Conservation (phyloP, 2,113 vertebrate species). For the Egretta garzetta region DNA sequence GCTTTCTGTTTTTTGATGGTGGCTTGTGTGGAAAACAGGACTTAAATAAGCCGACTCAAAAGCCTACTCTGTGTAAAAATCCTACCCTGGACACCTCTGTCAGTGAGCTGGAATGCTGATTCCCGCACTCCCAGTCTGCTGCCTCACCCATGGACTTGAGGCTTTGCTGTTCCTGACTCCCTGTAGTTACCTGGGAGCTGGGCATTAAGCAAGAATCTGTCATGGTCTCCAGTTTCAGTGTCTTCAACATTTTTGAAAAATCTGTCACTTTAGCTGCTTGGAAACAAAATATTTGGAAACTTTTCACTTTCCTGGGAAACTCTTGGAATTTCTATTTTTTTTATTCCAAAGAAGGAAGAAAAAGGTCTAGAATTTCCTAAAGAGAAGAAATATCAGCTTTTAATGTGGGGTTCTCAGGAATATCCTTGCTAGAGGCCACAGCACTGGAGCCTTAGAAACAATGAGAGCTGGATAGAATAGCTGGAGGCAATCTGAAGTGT, state of each 20-base stretch:
- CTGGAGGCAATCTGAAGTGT: neutral
- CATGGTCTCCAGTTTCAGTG: neutral
- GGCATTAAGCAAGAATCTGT: neutral
- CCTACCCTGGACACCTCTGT: neutral
- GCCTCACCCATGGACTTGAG: fast-evolving
- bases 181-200: neutral
- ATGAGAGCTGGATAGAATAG: neutral
- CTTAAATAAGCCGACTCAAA: neutral
- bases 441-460: neutral
- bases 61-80: neutral
- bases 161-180: neutral
- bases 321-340: neutral
- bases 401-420: neutral
- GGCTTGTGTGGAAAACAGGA: neutral
- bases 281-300: neutral
- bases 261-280: neutral
- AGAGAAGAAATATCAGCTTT: neutral
- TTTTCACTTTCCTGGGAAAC: neutral
- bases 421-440: neutral
- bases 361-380: neutral
- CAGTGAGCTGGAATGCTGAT: neutral
- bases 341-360: neutral
- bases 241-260: neutral
- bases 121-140: neutral
- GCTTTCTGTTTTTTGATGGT: neutral